A percentile compares a stretch with the other conserved stretches of the same genome.
Evolutionary conservation across 2,888 invertebrate genomes (phyloP).

Genomic region (Limnephilus lunatus): DNA sequence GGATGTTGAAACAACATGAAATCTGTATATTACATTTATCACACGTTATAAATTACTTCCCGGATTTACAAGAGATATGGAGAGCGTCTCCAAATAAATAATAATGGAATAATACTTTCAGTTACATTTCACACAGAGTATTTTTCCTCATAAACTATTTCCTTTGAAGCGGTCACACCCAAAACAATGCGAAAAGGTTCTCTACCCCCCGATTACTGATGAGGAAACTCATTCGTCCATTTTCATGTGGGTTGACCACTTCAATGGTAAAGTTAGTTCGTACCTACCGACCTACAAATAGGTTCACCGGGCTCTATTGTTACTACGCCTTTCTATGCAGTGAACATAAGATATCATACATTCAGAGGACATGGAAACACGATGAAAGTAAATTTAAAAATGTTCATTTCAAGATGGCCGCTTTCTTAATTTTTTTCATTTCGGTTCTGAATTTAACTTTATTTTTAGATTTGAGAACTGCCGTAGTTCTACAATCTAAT

Average conservation of each 20-base stretch:
- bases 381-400: not conserved
- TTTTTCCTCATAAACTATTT: not conserved
- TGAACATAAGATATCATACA: not conserved
- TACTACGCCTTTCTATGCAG: not conserved
- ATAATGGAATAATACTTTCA: not conserved
- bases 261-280: not conserved
- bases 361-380: not conserved
- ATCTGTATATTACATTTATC: too few relatives aligned
- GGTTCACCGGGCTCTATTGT: not conserved
- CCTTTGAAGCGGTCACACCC: not conserved
- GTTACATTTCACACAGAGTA: not conserved
- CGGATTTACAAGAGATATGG: not conserved
- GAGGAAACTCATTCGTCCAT: not conserved
- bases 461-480: too few relatives aligned
- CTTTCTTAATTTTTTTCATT: too few relatives aligned
- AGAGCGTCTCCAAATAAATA: not conserved
- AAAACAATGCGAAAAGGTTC: not conserved
- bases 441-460: too few relatives aligned
- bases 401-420: not conserved
- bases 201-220: not conserved
- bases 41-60: too few relatives aligned
- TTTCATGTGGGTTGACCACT: conserved; percentile 2
- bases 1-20: too few relatives aligned
- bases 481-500: too few relatives aligned
- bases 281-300: not conserved